phyloP scores from a whole-genome alignment of 2,888 invertebrate species.

The Cepaea hortensis region DNA sequence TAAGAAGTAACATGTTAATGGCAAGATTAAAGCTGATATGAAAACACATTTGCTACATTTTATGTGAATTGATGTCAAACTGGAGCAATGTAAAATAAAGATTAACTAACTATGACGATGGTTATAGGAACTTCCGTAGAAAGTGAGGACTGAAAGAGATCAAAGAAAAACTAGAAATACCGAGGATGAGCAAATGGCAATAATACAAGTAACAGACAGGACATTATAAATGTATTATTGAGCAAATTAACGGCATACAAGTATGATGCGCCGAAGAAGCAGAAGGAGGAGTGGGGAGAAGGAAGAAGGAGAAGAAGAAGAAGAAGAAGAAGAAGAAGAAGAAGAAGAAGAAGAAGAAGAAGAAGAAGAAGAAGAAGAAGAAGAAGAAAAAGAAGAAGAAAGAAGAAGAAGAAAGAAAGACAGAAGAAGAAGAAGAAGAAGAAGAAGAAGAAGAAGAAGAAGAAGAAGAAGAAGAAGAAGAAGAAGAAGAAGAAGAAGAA shows the following conservation, averaged over 20 bases:
- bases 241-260: not conserved
- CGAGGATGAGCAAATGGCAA: not conserved
- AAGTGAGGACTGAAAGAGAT: not conserved
- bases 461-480: not conserved
- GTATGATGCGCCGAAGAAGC: not conserved
- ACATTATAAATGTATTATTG: not conserved
- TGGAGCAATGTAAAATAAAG: not conserved
- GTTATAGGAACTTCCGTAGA: not conserved
- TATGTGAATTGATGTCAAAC: too few species aligned
- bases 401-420: constrained; percentile 4
- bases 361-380: constrained; percentile 7
- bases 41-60: too few species aligned
- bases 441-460: not conserved
- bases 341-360: not conserved
- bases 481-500: too few species aligned
- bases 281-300: not conserved
- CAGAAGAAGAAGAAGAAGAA: not conserved
- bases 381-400: constrained; percentile 8
- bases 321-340: not conserved
- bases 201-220: not conserved
- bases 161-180: not conserved
- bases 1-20: too few species aligned
- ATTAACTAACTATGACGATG: not conserved
- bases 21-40: too few species aligned
- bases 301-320: not conserved